phyloP scores from a whole-genome alignment of 2,888 invertebrate genomes.

The Leptinotarsa rubiginosa region DNA sequence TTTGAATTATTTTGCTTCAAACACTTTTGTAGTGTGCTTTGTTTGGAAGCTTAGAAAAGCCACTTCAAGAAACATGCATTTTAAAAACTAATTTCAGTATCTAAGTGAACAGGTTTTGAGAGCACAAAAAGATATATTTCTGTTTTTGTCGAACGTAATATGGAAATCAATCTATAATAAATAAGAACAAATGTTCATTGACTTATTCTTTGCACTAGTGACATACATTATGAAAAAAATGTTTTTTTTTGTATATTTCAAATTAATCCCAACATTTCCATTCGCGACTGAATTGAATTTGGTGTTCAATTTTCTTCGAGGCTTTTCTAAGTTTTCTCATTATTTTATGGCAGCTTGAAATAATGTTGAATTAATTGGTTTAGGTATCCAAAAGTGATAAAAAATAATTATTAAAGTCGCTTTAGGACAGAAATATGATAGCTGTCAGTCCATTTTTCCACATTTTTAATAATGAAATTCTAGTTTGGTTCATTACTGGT shows the following conservation, averaged over 20 bases:
- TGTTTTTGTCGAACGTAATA: no score
- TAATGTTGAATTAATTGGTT: constrained; percentile 34
- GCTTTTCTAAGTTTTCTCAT: not conserved
- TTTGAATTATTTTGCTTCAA: constrained; percentile 10
- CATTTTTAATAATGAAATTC: not conserved
- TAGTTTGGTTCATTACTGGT: no score
- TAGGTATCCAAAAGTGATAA: constrained; percentile 31
- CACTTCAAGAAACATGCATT: not conserved
- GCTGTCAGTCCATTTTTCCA: not conserved
- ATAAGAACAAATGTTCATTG: no score
- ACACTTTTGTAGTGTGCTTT: constrained; percentile 5
- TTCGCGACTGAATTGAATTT: no score
- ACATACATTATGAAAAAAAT: not conserved
- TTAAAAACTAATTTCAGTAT: not conserved
- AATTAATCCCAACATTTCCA: not conserved
- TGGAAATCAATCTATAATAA: no score
- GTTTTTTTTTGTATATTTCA: not conserved
- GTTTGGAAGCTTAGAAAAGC: not conserved
- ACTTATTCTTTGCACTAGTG: no score
- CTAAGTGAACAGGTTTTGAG: no score
- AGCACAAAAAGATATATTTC: no score
- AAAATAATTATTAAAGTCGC: constrained; percentile 17
- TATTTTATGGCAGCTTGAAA: constrained; percentile 21
- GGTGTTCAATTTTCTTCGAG: not conserved
- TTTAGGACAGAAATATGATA: not conserved